Base-by-base conservation (phyloP, 53 echinoderm and acorn worm genomes). In the Paracentrotus lividus region DNA sequence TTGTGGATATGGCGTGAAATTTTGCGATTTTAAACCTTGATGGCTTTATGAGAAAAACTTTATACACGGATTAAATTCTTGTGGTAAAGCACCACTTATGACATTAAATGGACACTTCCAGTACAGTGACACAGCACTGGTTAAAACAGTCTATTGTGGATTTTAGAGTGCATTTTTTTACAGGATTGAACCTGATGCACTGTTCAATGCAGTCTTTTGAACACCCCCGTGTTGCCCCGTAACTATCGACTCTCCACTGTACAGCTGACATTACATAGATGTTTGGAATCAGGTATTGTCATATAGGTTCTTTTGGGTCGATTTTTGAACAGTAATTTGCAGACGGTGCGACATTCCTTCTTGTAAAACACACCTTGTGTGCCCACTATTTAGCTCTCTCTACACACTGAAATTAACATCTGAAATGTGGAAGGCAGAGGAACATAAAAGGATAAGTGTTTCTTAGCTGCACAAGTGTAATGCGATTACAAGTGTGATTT, bases 31-130 rank as follows among this genome's bases (percentile, higher is more conserved):
- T 5, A 16, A 72, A 57, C 57, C n/a, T n/a, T n/a, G n/a, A 77
- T 77, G 5, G 7, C 7, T 13, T 0, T 40, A 15, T 77, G 8
- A 42, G 42, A 32, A 15, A n/a, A 36, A 16, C 40, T 1, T 29
- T 18, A 64, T 29, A 27, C 85, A 18, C 77, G 54, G 47, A 86
- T 81, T 49, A 64, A 92, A 77, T 88, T 94, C 49, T 64, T 94
- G 21, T 88, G 85, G n/a, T 94, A 84, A 90, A 59, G 77, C 52
- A 85, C 85, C n/a, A n/a, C 85, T 20, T 52, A 85, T 85, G 1
- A 27, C 6, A 7, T 1, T n/a, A n/a, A 51, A 12, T 85, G 27
- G 85, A 85, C 31, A 18, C 23, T 18, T 77, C 77, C 77, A 77
- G 20, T n/a, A 1, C 20, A 23, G n/a, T 64, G 24, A 27, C n/a